A percentile compares a stretch with the other conserved stretches of the same genome.
Evolutionary conservation across 2,113 vertebrate genomes (phyloP).

Genomic region (Psilopogon haemacephalus): DNA sequence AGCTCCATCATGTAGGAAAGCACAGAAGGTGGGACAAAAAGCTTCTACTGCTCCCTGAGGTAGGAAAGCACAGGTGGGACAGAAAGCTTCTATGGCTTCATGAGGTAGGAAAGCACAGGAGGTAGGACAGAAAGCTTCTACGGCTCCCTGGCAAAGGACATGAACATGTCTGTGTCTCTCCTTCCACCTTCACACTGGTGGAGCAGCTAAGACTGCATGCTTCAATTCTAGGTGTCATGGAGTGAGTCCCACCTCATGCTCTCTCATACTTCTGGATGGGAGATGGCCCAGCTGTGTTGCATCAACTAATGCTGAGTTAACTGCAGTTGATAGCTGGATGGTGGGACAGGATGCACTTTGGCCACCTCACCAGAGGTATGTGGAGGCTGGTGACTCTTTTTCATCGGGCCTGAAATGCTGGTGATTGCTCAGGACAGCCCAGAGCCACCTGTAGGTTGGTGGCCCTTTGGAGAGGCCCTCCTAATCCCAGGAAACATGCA

Average conservation of each 20-base stretch:
- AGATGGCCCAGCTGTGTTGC: neutral
- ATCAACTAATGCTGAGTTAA: neutral
- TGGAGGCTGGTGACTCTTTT: constrained; percentile 8
- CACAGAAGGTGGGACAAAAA: neutral
- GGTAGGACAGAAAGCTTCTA: neutral
- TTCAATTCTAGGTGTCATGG: constrained; percentile 2
- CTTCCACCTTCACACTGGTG: neutral
- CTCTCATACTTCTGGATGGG: neutral
- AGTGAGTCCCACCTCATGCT: neutral
- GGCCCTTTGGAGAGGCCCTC: neutral
- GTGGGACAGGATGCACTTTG: constrained; percentile 35
- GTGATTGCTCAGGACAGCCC: neutral
- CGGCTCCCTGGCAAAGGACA: neutral
- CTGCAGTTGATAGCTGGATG: neutral
- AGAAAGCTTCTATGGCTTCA: neutral
- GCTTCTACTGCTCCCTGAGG: neutral
- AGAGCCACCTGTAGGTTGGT: neutral
- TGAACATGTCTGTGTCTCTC: neutral
- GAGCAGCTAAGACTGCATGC: neutral
- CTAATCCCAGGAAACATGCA: neutral
- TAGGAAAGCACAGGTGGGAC: neutral
- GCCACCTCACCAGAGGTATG: constrained; percentile 43
- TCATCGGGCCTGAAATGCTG: constrained; percentile 16
- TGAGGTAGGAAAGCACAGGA: neutral
- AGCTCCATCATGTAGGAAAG: neutral